Evolutionary conservation across 2,888 invertebrate genomes (phyloP).

Genomic region (Scrobipalpa atriplicella): DNA sequence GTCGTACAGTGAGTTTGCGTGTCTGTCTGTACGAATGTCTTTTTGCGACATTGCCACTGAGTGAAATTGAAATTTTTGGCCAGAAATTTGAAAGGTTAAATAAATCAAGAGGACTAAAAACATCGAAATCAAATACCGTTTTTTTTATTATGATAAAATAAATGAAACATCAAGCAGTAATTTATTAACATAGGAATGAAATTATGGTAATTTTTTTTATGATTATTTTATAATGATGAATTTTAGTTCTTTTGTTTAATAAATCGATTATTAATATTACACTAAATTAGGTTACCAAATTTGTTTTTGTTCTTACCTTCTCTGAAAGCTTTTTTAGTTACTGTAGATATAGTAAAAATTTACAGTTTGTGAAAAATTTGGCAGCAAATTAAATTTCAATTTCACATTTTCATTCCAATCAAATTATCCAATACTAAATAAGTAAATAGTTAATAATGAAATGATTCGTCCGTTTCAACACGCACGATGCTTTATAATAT

Average conservation of each 20-base stretch:
- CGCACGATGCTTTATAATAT: background rate
- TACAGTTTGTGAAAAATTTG: background rate
- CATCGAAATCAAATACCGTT: too few relatives aligned
- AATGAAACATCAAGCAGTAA: too few relatives aligned
- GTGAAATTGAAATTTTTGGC: background rate
- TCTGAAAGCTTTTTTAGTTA: background rate
- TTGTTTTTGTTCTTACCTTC: too few relatives aligned
- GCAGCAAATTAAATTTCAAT: slow-evolving; percentile 5
- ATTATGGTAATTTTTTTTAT: too few relatives aligned
- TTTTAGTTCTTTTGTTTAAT: too few relatives aligned
- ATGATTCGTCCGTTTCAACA: background rate
- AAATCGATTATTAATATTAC: too few relatives aligned
- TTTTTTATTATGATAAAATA: too few relatives aligned
- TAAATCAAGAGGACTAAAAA: background rate
- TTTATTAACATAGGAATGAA: too few relatives aligned
- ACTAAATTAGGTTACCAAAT: too few relatives aligned
- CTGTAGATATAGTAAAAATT: background rate
- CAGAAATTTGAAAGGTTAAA: background rate
- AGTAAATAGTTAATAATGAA: background rate
- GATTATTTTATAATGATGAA: too few relatives aligned
- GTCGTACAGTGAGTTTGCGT: slow-evolving; percentile 20
- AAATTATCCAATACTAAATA: slow-evolving; percentile 1
- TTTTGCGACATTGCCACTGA: background rate
- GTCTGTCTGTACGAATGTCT: background rate
- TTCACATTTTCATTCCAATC: slow-evolving; percentile 12